Percentiles rank a stretch among this genome's conserved stretches.
phyloP scores from a whole-genome alignment of 2,113 vertebrate species.

The Lipotes vexillifer region DNA sequence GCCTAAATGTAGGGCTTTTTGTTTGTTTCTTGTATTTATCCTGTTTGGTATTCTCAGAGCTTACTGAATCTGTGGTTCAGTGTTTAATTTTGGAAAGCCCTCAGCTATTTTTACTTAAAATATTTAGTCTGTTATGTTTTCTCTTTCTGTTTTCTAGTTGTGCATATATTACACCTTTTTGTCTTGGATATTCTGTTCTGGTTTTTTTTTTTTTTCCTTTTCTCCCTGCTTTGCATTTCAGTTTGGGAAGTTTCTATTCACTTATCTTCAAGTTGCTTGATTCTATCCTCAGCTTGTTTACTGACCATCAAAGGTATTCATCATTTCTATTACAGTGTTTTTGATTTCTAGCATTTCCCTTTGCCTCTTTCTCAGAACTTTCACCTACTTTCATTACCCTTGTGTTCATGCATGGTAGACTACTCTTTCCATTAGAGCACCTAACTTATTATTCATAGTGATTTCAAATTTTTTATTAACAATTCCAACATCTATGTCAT shows the following conservation, averaged over 20 bases:
- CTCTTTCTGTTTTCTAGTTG: background rate
- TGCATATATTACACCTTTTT: background rate
- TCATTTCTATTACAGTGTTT: background rate
- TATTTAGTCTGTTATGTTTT: background rate
- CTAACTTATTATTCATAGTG: background rate
- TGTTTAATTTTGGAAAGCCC: background rate
- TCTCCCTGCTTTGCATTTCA: background rate
- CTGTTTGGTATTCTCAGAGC: background rate
- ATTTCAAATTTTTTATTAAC: background rate
- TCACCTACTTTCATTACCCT: too few species aligned
- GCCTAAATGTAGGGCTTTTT: background rate
- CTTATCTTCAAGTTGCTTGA: background rate
- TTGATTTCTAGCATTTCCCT: background rate
- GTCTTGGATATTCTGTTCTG: background rate
- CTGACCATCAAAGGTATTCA: background rate
- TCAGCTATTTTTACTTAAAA: background rate
- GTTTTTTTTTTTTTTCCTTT: accelerated
- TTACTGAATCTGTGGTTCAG: background rate
- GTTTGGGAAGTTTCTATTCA: background rate
- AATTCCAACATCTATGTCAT: background rate
- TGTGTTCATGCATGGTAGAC: background rate
- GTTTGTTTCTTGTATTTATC: background rate
- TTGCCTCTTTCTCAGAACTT: background rate
- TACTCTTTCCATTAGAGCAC: background rate
- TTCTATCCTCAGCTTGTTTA: background rate